phyloP scores from a whole-genome alignment of 2,797 vertebrate genomes.

The Microhierax caerulescens region DNA sequence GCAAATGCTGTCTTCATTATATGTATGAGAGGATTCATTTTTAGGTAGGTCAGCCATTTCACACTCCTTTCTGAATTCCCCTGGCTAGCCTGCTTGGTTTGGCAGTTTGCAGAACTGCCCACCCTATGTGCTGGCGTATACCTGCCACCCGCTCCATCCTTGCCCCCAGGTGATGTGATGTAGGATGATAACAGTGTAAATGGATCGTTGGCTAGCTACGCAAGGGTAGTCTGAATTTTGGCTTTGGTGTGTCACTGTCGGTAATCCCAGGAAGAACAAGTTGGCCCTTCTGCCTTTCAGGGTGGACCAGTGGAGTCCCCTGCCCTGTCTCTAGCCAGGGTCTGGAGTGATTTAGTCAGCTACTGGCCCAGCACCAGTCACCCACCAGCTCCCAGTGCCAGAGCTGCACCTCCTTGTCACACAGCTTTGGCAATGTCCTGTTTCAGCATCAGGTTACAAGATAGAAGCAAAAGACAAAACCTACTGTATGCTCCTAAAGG shows the following conservation, averaged over 20 bases:
- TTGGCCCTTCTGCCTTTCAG: background rate
- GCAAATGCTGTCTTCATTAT: conserved; percentile 42
- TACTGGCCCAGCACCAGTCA: background rate
- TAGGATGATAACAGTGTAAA: background rate
- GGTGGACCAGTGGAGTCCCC: background rate
- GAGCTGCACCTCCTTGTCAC: background rate
- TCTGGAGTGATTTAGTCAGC: background rate
- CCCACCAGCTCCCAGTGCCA: background rate
- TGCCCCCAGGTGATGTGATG: background rate
- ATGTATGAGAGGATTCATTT: background rate
- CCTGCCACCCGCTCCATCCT: background rate
- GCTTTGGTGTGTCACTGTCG: background rate
- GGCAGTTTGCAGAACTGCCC: background rate
- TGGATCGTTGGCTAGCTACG: background rate
- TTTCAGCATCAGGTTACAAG: background rate
- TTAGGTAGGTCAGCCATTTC: background rate
- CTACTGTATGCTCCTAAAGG: background rate
- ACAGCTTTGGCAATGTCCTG: background rate
- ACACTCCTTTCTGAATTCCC: background rate
- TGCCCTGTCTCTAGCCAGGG: background rate
- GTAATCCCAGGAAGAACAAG: background rate
- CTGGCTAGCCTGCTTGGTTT: background rate
- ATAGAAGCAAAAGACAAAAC: background rate
- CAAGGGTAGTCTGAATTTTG: background rate
- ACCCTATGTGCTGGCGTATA: background rate